Evolutionary conservation across 2,888 invertebrate genomes (phyloP).

Genomic region (Andrena bicolor): DNA sequence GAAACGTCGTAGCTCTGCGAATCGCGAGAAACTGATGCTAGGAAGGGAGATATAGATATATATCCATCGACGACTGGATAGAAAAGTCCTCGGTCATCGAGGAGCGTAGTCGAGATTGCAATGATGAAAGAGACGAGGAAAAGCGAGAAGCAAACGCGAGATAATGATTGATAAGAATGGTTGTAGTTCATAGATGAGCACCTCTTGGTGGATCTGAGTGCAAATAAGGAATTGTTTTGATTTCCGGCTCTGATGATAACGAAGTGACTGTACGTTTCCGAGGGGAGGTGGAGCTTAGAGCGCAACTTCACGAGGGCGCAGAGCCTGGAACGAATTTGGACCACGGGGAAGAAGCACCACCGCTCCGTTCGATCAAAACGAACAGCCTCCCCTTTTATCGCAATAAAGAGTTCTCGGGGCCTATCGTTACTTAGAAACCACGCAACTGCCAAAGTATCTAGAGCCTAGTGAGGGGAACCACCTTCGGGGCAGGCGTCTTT

Average conservation of each 20-base stretch:
- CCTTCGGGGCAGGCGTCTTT: slow-evolving; percentile 54
- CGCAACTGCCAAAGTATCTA: slow-evolving; percentile 71
- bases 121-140: background rate
- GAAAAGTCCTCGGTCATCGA: background rate
- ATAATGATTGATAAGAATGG: background rate
- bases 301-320: background rate
- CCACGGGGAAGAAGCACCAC: slow-evolving; percentile 14
- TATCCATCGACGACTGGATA: slow-evolving; percentile 7
- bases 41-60: background rate
- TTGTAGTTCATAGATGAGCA: background rate
- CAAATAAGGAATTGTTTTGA: slow-evolving; percentile 7
- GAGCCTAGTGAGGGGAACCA: slow-evolving; percentile 47
- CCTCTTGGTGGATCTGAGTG: background rate
- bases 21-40: background rate
- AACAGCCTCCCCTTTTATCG: slow-evolving; percentile 25
- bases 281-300: slow-evolving; percentile 17
- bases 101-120: slow-evolving; percentile 4
- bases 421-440: slow-evolving; percentile 64
- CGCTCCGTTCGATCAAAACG: slow-evolving; percentile 34
- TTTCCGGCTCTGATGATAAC: background rate
- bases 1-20: slow-evolving; percentile 12
- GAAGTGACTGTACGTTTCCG: background rate
- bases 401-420: slow-evolving; percentile 58
- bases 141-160: too few species aligned
- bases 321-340: slow-evolving; percentile 27